These are phyloP conservation scores for Chrysochloris asiatica DNA, from an alignment of 2,113 vertebrate genomes.

Conservation along the genomic window DNA sequence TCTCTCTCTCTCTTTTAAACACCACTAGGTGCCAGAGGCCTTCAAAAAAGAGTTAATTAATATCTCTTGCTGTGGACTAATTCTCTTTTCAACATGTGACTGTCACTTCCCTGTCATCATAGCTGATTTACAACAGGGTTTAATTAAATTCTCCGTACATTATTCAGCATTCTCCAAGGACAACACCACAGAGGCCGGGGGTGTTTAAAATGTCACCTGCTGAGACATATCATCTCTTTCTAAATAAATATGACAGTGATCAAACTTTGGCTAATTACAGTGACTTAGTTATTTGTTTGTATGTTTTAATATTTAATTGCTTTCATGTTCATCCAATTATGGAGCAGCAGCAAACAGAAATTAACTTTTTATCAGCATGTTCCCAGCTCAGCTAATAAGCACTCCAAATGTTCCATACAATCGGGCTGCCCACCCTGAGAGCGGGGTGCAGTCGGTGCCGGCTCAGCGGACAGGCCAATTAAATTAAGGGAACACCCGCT, in stretches of 20 bases:
- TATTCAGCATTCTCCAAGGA: conserved; percentile 86
- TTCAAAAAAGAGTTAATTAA: conserved; percentile 85
- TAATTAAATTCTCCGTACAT: conserved; percentile 88
- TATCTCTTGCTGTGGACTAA: conserved; percentile 83
- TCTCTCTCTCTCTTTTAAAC: neutral
- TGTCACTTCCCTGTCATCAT: conserved; percentile 87
- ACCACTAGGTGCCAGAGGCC: conserved; percentile 70
- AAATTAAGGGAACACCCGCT: conserved; percentile 71
- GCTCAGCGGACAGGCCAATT: conserved; percentile 69
- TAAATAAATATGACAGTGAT: conserved; percentile 90
- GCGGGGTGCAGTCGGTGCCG: conserved; percentile 60
- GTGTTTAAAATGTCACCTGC: conserved; percentile 89
- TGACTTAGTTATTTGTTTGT: conserved; percentile 90
- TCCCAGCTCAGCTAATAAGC: conserved; percentile 84
- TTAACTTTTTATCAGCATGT: conserved; percentile 87
- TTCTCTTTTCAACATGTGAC: conserved; percentile 87
- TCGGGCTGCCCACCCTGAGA: conserved; percentile 80
- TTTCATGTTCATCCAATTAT: conserved; percentile 89
- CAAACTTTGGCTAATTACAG: conserved; percentile 89
- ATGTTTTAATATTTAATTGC: conserved; percentile 91
- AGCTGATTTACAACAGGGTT: conserved; percentile 87
- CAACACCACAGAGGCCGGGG: conserved; percentile 83
- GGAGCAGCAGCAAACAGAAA: conserved; percentile 88
- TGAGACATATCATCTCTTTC: conserved; percentile 85
- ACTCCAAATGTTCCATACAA: conserved; percentile 79